These are phyloP conservation scores for Atethmia centrago DNA, from an alignment of 2,888 invertebrate genomes.

Conservation along the genomic window DNA sequence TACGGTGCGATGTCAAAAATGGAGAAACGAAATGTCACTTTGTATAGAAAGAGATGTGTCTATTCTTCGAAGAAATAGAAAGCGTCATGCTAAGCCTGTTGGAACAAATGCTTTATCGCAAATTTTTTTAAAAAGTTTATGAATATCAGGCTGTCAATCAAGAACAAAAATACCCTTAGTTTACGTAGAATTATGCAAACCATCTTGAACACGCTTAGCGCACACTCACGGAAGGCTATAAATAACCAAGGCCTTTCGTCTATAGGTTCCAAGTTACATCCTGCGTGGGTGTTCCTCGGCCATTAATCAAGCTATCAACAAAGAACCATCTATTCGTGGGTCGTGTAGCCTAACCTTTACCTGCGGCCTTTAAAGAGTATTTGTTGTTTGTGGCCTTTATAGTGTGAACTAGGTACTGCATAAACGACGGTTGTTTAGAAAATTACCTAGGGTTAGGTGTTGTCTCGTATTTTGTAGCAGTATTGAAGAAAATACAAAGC, in stretches of 20 bases:
- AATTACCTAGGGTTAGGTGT: background rate
- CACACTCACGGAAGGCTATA: constrained; percentile 46
- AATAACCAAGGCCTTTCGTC: constrained; percentile 54
- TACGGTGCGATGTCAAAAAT: too few relatives aligned
- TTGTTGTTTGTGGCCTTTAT: too few relatives aligned
- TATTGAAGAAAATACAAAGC: too few relatives aligned
- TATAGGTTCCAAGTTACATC: constrained; percentile 8
- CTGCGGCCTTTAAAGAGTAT: constrained; percentile 45
- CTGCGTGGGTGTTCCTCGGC: constrained; percentile 14
- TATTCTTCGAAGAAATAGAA: too few relatives aligned
- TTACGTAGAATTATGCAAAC: background rate
- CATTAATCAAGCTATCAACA: constrained; percentile 61
- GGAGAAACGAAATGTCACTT: too few relatives aligned
- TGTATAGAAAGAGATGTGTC: too few relatives aligned
- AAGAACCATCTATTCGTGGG: constrained; percentile 29
- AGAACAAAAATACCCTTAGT: constrained; percentile 3
- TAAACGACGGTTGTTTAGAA: background rate
- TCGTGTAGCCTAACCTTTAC: constrained; percentile 42
- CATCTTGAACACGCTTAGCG: constrained; percentile 10
- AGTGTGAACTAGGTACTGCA: background rate
- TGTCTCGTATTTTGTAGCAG: background rate
- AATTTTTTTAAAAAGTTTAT: too few relatives aligned
- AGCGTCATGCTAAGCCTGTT: too few relatives aligned
- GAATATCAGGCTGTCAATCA: too few relatives aligned
- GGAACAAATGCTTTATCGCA: too few relatives aligned